phyloP scores from a whole-genome alignment of 2,888 invertebrate genomes.

The Tromatobia lineatoria region DNA sequence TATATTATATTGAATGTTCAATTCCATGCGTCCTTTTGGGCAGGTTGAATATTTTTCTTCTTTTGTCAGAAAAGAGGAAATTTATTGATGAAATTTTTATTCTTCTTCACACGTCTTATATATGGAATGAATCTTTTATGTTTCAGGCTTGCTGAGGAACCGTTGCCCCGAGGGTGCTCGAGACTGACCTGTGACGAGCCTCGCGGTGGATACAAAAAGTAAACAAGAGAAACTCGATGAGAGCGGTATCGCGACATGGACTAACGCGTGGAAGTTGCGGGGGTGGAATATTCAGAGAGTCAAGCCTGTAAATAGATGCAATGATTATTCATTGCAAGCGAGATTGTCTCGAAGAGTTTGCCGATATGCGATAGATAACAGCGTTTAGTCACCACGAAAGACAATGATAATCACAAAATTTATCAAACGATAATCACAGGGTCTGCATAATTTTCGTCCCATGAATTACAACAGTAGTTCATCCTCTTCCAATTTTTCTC shows the following conservation, averaged over 20 bases:
- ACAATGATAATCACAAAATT: not conserved
- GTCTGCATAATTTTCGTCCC: not conserved
- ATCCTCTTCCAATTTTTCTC: not conserved
- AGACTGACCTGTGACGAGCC: slow-evolving; percentile 76
- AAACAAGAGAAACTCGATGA: slow-evolving; percentile 31
- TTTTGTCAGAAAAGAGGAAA: not conserved
- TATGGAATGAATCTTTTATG: slow-evolving; percentile 40
- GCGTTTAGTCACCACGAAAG: not conserved
- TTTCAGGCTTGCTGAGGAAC: slow-evolving; percentile 80
- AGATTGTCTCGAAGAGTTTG: slow-evolving; percentile 8
- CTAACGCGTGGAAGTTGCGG: slow-evolving; percentile 17
- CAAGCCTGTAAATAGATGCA: slow-evolving; percentile 59
- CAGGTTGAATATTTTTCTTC: not conserved
- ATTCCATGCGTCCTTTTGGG: not conserved
- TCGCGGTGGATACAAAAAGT: slow-evolving; percentile 64
- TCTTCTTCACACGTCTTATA: not conserved
- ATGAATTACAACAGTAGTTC: not conserved
- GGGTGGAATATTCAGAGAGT: slow-evolving; percentile 3
- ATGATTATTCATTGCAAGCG: slow-evolving; percentile 22
- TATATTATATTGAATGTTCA: too few relatives aligned
- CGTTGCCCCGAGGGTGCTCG: slow-evolving; percentile 77
- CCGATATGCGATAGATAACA: not conserved
- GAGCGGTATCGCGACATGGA: slow-evolving; percentile 14
- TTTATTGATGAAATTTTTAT: not conserved
- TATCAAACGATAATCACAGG: slow-evolving; percentile 14